Base-by-base conservation (phyloP, 2,113 vertebrate genomes). In the Bolborhynchus lineola region DNA sequence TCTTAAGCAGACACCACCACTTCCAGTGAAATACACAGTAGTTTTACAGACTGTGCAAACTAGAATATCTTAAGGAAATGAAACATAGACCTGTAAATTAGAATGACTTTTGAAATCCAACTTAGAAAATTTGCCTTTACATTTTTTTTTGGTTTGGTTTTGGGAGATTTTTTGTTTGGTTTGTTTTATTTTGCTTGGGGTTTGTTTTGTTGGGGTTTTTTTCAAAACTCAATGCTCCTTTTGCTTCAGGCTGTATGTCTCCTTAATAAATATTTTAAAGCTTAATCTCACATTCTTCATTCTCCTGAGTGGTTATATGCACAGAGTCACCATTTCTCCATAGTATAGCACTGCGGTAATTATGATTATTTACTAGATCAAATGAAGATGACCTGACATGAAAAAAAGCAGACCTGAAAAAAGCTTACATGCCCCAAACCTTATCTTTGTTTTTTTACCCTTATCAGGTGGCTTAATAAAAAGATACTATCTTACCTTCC, bases 361-460 rank as follows among this genome's bases (percentile, higher is more conserved):
- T 93, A 89, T 31, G 47, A 95, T 67, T 77, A 92, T 90, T 93
- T 93, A 70, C 82, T 59, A 90, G 88, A 92, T 92, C 81, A 95
- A 75, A 83, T 72, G 77, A 84, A 82, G 94, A 93, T 94, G 89
- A 97, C 89, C 96, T 89, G 65, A 95, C 65, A 84, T 92, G 72
- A 93, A 95, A 96, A 96, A 96, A 95, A 86, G 31, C 64, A 83
- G 71, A 93, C 69, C 76, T 79, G 80, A 89, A 71, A 78, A 95
- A 79, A 13, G 13, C 74, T 89, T 87, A 62, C 57, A 72, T 96
- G 60, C 77, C 47, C 89, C 70, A 75, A 89, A 82, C 15, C 52
- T 97, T 95, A 97, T 95, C 93, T 89, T 79, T 96, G 84, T 89
- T 95, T 96, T 91, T 71, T 62, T 47, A 76, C 24, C 1, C 11